These are phyloP conservation scores for Temnothorax ravouxi DNA, from an alignment of 2,888 invertebrate genomes.

Conservation along the genomic window DNA sequence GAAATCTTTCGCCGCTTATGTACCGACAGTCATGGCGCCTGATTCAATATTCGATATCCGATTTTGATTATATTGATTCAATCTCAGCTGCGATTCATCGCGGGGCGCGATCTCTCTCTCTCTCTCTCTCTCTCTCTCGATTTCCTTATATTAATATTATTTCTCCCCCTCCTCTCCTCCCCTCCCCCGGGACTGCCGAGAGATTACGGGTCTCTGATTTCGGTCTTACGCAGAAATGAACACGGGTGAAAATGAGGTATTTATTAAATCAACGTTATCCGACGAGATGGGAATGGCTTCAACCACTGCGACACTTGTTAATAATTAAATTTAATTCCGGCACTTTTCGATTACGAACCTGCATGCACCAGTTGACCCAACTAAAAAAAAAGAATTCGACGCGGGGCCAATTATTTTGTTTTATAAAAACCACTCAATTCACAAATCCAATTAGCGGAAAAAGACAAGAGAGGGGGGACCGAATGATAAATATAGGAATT, in stretches of 20 bases:
- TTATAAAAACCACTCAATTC: constrained; percentile 28
- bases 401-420: constrained; percentile 9
- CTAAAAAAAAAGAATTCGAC: constrained; percentile 3
- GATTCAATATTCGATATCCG: constrained; percentile 53
- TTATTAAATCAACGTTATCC: constrained; percentile 36
- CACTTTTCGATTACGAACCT: background rate
- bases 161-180: background rate
- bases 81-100: constrained; percentile 38
- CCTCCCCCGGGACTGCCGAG: background rate
- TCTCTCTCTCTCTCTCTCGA: background rate
- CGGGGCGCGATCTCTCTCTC: background rate
- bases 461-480: background rate
- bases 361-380: background rate
- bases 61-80: constrained; percentile 56
- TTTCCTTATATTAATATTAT: constrained; percentile 52
- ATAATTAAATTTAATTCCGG: constrained; percentile 42
- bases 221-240: background rate
- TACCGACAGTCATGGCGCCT: constrained; percentile 19
- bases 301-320: constrained; percentile 14
- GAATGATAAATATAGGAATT: background rate
- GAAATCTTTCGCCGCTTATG: constrained; percentile 41
- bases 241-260: constrained; percentile 15
- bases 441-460: constrained; percentile 10
- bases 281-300: constrained; percentile 10
- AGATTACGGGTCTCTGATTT: constrained; percentile 34